Evolutionary conservation across 2,113 vertebrate genomes (phyloP), one percentile per base, ranked within the genome.

Genomic region (Pavo muticus): DNA sequence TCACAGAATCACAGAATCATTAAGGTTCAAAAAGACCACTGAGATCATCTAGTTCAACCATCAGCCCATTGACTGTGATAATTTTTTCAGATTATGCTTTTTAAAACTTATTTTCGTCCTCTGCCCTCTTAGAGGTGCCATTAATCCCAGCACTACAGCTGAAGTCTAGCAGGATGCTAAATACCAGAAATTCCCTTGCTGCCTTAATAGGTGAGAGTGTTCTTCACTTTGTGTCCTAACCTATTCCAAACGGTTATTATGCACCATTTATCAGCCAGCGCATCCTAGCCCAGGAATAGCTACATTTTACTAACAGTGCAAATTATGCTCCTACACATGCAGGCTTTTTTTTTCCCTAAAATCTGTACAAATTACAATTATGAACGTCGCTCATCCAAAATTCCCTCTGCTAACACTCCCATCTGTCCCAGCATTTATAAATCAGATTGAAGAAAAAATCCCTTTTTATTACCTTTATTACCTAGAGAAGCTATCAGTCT

Each of bases 61-160:
- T 54, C 52, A 54, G 27, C 52, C 9, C 52, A 54, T 17, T 30
- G 52, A 30, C 52, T 94, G 90, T 73, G 87, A 69, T 94, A 94
- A 96, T 97, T 92, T 93, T 94, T 96, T 94, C 87, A 95, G 87
- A 95, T 94, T 92, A 95, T 44, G 65, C 90, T 93, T 91, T 88
- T 91, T 90, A 93, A 94, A 91, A 63, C 87, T 27, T 88, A 83
- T 93, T 97, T 95, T 77, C 17, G 0, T 72, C 71, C 57, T 90
- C 87, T 88, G 68, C 48, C 88, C 85, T 95, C 87, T 88, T 86
- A 60, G 29, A 91, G 87, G 56, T 44, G 65, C 65, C 82, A 95
- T 93, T 94, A 94, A 88, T 94, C 90, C 90, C 85, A 75, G 73
- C 86, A 85, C 82, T 61, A 29, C 72, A 87, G 91, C 80, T 90